These are phyloP conservation scores for Leptoteleia sp. DNA, from an alignment of 1,140 invertebrate genomes.

Conservation along the genomic window DNA sequence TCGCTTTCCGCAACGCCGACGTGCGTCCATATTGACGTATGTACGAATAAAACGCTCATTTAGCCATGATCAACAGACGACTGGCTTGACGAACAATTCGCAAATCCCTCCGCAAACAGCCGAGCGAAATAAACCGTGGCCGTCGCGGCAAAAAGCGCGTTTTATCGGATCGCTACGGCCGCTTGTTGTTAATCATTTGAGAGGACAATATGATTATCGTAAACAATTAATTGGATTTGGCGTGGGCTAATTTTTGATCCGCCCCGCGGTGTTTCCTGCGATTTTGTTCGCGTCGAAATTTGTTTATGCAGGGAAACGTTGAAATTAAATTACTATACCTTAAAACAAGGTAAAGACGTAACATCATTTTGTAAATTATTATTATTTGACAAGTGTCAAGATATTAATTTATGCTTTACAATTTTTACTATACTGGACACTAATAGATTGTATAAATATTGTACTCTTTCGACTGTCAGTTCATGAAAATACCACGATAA, in stretches of 20 bases:
- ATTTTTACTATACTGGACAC: no score
- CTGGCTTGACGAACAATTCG: conserved; percentile 57
- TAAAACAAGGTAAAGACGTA: no score
- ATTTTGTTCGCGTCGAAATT: conserved; percentile 1
- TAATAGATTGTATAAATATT: no score
- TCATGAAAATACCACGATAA: no score
- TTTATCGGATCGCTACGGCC: conserved; percentile 9
- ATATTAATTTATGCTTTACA: no score
- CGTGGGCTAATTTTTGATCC: conserved; percentile 22
- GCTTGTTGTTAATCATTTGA: conserved; percentile 32
- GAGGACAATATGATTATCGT: conserved; percentile 33
- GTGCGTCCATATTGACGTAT: conserved; percentile 60
- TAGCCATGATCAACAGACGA: conserved; percentile 59
- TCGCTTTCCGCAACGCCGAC: conserved; percentile 47
- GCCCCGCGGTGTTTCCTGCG: conserved; percentile 6
- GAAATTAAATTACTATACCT: no score
- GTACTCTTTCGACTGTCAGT: no score
- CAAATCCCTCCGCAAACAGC: conserved; percentile 47
- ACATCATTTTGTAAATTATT: no score
- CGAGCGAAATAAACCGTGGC: conserved; percentile 35
- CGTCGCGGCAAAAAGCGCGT: conserved; percentile 17
- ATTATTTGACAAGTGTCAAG: no score
- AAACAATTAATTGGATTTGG: conserved; percentile 22
- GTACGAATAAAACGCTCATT: conserved; percentile 64
- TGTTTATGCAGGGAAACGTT: no score